A percentile compares a stretch with the other conserved stretches of the same genome.
These are phyloP conservation scores for Altica lythri DNA, from an alignment of 2,888 invertebrate genomes.

Conservation along the genomic window DNA sequence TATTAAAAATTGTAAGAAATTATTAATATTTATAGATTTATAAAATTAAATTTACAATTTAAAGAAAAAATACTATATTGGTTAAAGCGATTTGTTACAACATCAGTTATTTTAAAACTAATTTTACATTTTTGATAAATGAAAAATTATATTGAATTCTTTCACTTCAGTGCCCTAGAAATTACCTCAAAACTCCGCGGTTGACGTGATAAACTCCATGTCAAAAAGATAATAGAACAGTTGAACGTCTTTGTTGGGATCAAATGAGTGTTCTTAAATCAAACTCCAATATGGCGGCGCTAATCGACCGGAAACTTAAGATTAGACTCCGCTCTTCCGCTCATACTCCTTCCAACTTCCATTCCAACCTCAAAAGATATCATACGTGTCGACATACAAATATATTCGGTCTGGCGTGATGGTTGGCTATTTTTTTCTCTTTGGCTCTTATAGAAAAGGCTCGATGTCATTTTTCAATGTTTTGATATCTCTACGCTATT, in stretches of 20 bases:
- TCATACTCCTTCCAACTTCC: slow-evolving; percentile 23
- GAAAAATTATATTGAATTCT: slow-evolving; percentile 46
- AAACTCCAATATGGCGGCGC: slow-evolving; percentile 59
- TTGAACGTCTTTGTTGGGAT: slow-evolving; percentile 57
- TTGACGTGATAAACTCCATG: slow-evolving; percentile 53
- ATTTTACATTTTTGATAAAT: slow-evolving; percentile 33
- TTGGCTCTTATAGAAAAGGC: slow-evolving; percentile 31
- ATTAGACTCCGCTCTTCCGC: slow-evolving; percentile 51
- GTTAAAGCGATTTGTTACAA: too few species aligned
- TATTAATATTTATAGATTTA: too few species aligned
- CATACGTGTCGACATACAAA: slow-evolving; percentile 30
- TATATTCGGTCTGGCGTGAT: slow-evolving; percentile 27
- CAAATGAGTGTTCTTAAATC: slow-evolving; percentile 60
- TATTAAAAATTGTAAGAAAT: too few species aligned
- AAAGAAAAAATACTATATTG: too few species aligned
- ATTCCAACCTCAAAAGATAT: slow-evolving; percentile 24
- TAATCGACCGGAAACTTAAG: slow-evolving; percentile 59
- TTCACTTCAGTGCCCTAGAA: slow-evolving; percentile 47
- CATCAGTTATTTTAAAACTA: too few species aligned
- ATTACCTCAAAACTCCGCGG: slow-evolving; percentile 45
- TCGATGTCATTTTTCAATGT: slow-evolving; percentile 31
- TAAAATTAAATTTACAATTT: too few species aligned
- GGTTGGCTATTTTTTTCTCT: slow-evolving; percentile 21
- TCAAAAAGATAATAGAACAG: slow-evolving; percentile 57
- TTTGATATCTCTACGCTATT: slow-evolving; percentile 19